Conservation (phyloP, 1,140 invertebrate species). For the Trachymyrmex septentrionalis region DNA sequence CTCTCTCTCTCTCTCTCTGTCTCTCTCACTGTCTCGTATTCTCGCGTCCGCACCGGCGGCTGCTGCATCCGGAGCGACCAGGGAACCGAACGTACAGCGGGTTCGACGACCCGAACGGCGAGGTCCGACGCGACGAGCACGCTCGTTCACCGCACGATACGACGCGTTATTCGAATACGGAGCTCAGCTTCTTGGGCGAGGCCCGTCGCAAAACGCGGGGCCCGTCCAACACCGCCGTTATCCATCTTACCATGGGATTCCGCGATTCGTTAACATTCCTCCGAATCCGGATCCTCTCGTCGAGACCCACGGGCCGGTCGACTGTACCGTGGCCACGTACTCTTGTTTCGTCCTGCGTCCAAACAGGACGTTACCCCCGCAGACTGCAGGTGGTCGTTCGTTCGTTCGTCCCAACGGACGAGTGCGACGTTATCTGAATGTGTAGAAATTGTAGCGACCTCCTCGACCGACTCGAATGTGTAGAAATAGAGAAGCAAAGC, state of each 20-base stretch:
- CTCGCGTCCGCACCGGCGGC: slow-evolving; percentile 16
- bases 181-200: slow-evolving; percentile 57
- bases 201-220: slow-evolving; percentile 57
- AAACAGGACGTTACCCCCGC: slow-evolving; percentile 13
- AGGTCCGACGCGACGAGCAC: slow-evolving; percentile 21
- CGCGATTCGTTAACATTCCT: slow-evolving; percentile 79
- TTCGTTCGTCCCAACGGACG: slow-evolving; percentile 14
- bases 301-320: not conserved
- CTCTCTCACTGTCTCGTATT: slow-evolving; percentile 26
- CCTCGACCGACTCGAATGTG: not conserved
- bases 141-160: slow-evolving; percentile 23
- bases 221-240: slow-evolving; percentile 66
- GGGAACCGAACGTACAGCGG: slow-evolving; percentile 66
- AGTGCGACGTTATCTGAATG: slow-evolving; percentile 8
- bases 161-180: slow-evolving; percentile 57
- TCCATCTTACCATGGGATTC: slow-evolving; percentile 74
- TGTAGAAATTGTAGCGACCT: not conserved
- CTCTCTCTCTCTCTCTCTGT: not conserved
- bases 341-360: not conserved
- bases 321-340: slow-evolving; percentile 34
- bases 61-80: slow-evolving; percentile 60
- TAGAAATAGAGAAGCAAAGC: not conserved
- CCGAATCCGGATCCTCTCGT: slow-evolving; percentile 67
- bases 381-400: slow-evolving; percentile 20
- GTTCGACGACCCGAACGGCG: slow-evolving; percentile 69